phyloP scores from a whole-genome alignment of 1,140 invertebrate species.

The Eueides isabella region DNA sequence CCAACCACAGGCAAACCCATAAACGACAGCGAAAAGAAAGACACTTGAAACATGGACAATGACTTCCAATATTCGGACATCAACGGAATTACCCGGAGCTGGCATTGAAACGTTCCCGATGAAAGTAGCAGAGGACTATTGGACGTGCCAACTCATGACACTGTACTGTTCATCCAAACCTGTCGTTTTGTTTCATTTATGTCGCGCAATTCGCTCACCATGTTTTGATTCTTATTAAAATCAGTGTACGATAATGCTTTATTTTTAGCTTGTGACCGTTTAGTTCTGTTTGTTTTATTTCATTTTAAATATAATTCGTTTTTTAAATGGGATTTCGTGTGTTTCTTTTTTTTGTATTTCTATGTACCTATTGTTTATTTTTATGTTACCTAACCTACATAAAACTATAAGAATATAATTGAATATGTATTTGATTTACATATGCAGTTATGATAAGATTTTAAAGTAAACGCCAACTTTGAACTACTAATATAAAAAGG shows the following conservation, averaged over 20 bases:
- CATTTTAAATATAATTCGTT: constrained; percentile 74
- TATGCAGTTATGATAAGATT: too few relatives aligned
- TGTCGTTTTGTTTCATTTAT: constrained; percentile 67
- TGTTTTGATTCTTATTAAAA: constrained; percentile 58
- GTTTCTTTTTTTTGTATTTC: constrained; percentile 23
- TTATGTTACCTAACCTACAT: neutral
- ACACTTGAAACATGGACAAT: constrained; percentile 65
- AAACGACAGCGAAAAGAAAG: constrained; percentile 75
- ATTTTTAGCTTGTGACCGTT: constrained; percentile 71
- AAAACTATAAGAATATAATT: neutral
- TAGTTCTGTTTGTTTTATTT: constrained; percentile 75
- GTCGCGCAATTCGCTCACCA: constrained; percentile 54
- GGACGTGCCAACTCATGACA: constrained; percentile 69
- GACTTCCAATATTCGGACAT: constrained; percentile 68
- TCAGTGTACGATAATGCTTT: constrained; percentile 60
- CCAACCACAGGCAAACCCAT: constrained; percentile 52
- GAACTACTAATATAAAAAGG: too few relatives aligned
- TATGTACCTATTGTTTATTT: neutral
- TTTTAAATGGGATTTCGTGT: constrained; percentile 40
- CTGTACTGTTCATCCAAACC: constrained; percentile 62
- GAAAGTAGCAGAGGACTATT: constrained; percentile 63
- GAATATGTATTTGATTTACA: neutral
- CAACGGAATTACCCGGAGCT: constrained; percentile 74
- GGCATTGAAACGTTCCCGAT: constrained; percentile 65
- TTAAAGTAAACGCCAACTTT: too few relatives aligned